Conservation (phyloP, 1,140 invertebrate species). For the Ceratina australensis region DNA sequence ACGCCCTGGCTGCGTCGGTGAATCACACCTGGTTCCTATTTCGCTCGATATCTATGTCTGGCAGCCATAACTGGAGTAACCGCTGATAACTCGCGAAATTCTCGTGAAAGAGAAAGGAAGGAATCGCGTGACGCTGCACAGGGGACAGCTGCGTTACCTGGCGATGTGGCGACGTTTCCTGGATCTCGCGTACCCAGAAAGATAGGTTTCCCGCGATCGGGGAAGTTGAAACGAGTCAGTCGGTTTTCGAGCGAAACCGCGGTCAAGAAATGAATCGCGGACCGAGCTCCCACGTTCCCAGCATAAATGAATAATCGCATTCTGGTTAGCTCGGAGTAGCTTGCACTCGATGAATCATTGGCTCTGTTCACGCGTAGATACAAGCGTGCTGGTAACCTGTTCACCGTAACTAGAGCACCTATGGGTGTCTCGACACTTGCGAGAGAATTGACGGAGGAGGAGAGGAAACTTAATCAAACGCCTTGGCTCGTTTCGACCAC, state of each 20-base stretch:
- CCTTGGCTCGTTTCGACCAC: conserved; percentile 27
- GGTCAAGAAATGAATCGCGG: background rate
- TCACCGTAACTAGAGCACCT: conserved; percentile 51
- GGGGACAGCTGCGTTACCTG: background rate
- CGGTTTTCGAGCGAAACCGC: background rate
- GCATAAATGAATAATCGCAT: conserved; percentile 25
- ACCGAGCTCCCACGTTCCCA: conserved; percentile 4
- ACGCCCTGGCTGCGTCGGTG: conserved; percentile 65
- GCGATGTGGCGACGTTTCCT: no score
- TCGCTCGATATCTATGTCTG: conserved; percentile 35
- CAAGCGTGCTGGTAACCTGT: conserved; percentile 33
- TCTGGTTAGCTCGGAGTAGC: conserved; percentile 22
- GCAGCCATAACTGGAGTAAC: conserved; percentile 66
- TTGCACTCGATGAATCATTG: conserved; percentile 36
- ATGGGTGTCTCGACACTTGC: conserved; percentile 38
- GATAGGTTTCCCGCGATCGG: no score
- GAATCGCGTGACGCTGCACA: conserved; percentile 8
- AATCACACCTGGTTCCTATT: conserved; percentile 67
- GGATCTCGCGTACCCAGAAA: no score
- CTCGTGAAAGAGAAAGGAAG: conserved; percentile 56
- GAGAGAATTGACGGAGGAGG: conserved; percentile 2
- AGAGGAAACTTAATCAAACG: conserved; percentile 34
- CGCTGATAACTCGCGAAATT: conserved; percentile 63
- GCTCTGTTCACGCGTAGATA: conserved; percentile 13
- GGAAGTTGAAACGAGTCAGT: no score